These are phyloP conservation scores for Oxytorus armatus DNA, from an alignment of 2,888 invertebrate species.

Conservation along the genomic window DNA sequence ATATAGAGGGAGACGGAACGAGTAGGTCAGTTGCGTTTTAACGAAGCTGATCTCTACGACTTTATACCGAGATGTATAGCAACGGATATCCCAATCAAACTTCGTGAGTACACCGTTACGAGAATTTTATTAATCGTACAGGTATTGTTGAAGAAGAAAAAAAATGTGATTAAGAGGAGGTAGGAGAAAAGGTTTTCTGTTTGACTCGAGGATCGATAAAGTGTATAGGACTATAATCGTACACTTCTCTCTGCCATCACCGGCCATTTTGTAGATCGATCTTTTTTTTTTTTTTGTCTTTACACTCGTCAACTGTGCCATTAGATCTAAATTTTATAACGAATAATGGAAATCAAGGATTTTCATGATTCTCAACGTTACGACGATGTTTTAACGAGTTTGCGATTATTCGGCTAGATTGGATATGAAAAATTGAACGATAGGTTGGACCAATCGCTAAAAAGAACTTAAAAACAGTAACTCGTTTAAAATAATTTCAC, in stretches of 20 bases:
- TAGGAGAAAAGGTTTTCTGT: constrained; percentile 26
- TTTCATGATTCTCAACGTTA: not conserved
- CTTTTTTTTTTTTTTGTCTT: constrained; percentile 48
- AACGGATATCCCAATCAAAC: constrained; percentile 82
- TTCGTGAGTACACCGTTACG: constrained; percentile 77
- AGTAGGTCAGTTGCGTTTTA: constrained; percentile 63
- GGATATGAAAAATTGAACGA: not conserved
- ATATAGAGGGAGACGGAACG: constrained; percentile 33
- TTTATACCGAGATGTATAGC: constrained; percentile 79
- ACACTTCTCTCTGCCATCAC: constrained; percentile 52
- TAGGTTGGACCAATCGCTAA: constrained; percentile 6
- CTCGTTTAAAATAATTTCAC: too few relatives aligned
- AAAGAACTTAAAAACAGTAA: too few relatives aligned
- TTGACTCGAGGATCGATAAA: constrained; percentile 72
- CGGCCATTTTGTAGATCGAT: constrained; percentile 76
- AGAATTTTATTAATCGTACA: not conserved
- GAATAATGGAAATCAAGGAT: not conserved
- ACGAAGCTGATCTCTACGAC: constrained; percentile 58
- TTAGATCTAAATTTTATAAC: not conserved
- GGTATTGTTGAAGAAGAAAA: not conserved
- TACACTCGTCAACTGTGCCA: not conserved
- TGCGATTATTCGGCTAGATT: constrained; percentile 8
- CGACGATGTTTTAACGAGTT: constrained; percentile 51
- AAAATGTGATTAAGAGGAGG: too few relatives aligned
- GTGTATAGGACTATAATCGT: constrained; percentile 51